These are phyloP conservation scores for Drosophila acutilabella DNA, from an alignment of 2,888 invertebrate species.

Conservation along the genomic window DNA sequence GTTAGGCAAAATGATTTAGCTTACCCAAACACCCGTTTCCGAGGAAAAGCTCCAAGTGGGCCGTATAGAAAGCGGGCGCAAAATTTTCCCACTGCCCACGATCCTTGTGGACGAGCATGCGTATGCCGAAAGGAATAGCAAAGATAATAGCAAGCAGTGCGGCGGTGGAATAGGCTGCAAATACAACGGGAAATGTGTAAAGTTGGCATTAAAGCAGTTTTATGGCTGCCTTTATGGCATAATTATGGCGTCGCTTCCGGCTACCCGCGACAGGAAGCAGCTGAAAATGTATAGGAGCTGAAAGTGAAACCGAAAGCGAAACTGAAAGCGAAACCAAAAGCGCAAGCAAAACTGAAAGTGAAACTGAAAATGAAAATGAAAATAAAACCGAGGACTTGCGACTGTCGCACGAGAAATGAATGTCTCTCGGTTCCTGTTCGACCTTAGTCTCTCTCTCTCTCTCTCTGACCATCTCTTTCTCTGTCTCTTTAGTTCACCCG, in stretches of 20 bases:
- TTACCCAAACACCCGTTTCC: constrained; percentile 90
- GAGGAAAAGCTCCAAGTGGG: constrained; percentile 89
- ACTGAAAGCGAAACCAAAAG: not conserved
- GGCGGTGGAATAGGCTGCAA: constrained; percentile 90
- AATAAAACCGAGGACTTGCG: not conserved
- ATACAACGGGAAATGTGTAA: constrained; percentile 37
- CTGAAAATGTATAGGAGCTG: constrained; percentile 13
- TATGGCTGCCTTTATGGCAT: constrained; percentile 73
- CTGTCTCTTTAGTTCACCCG: not conserved
- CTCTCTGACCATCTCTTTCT: constrained; percentile 5
- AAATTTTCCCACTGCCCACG: constrained; percentile 88
- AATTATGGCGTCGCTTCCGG: constrained; percentile 67
- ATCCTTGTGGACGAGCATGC: constrained; percentile 89
- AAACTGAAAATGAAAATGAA: constrained; percentile 30
- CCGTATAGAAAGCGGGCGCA: constrained; percentile 89
- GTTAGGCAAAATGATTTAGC: constrained; percentile 19
- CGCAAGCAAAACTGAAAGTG: not conserved
- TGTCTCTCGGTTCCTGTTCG: constrained; percentile 53
- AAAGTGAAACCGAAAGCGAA: constrained; percentile 17
- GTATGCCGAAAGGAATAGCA: constrained; percentile 89
- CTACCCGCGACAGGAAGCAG: constrained; percentile 51
- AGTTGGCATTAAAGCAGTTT: constrained; percentile 49
- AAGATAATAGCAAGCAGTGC: constrained; percentile 90
- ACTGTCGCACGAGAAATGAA: constrained; percentile 52
- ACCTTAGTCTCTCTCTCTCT: too few species aligned